Evolutionary conservation across 2,113 vertebrate genomes (phyloP), one percentile per base, ranked within the genome.

Genomic region (Rhinopomastus cyanomelas): DNA sequence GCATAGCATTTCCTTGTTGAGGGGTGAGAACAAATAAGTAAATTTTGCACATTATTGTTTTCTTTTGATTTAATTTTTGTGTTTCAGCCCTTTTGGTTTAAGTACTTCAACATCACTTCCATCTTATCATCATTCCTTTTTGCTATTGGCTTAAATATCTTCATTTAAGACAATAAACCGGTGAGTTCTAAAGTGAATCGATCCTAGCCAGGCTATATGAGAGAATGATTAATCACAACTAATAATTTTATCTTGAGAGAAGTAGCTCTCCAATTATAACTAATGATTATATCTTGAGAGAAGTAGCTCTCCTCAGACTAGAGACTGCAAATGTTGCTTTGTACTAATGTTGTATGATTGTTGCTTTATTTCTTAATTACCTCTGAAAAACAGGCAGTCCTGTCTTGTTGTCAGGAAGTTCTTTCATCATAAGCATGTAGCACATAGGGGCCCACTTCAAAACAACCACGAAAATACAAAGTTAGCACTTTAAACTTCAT

Each of bases 291-390:
- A 76, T 77, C 87, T 88, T 39, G 36, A 57, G 61, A 84, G 61
- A 64, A 91, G 32, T 42, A 66, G 30, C 21, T 94, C n/a, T 77
- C 15, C 65, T 90, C 68, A 92, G 51, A 89, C 48, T 72, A 65
- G 22, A 15, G 23, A 12, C 78, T 92, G 62, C 29, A 89, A 87
- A 74, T 29, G 3, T 67, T 78, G n/a, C 18, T 30, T 30, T 37
- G n/a, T 64, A 61, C 49, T 94, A 71, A 88, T 69, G 30, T 48
- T 92, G 25, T 72, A 94, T 0, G 0, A 81, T 60, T 88, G 53
- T 78, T 86, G 32, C 62, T 92, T 83, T 92, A 23, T 76, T 89
- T 89, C 65, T 85, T 90, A 94, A 94, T 87, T 91, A 90, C 44
- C 37, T 79, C 44, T 55, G 23, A 48, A 90, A 90, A 92, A 68